These are phyloP conservation scores for Antheraea assamensis DNA, from an alignment of 2,888 invertebrate genomes.

Conservation along the genomic window DNA sequence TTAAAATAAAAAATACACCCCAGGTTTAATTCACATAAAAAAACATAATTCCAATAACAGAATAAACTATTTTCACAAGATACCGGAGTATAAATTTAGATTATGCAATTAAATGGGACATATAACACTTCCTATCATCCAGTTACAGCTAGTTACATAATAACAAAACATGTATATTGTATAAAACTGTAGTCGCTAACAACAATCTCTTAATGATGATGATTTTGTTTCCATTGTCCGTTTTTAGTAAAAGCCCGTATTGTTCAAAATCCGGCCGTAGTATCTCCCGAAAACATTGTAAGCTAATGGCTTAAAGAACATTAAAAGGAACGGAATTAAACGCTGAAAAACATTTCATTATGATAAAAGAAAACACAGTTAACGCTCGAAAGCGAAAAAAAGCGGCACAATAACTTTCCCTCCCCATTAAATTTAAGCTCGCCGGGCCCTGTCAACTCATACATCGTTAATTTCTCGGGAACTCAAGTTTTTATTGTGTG, in stretches of 20 bases:
- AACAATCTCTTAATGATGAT: slow-evolving; percentile 21
- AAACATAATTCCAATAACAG: no score
- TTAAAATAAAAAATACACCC: no score
- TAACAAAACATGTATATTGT: not conserved
- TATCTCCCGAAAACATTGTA: slow-evolving; percentile 25
- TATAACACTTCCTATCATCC: no score
- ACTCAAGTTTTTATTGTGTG: slow-evolving; percentile 73
- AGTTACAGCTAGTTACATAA: not conserved
- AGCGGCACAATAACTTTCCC: slow-evolving; percentile 48
- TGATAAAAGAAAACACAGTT: slow-evolving; percentile 56
- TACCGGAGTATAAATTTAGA: no score
- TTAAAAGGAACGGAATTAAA: slow-evolving; percentile 46
- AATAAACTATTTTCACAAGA: no score
- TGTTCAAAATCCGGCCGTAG: slow-evolving; percentile 31
- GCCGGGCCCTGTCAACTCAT: slow-evolving; percentile 68
- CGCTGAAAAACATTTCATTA: slow-evolving; percentile 49
- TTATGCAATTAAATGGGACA: no score
- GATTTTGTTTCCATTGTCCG: slow-evolving; percentile 11
- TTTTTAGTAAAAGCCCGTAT: slow-evolving; percentile 32
- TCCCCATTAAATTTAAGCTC: slow-evolving; percentile 68
- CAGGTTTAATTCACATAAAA: no score
- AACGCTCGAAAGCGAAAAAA: slow-evolving; percentile 52
- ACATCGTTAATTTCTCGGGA: slow-evolving; percentile 75
- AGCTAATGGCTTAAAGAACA: slow-evolving; percentile 36
- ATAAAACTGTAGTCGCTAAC: not conserved